These are phyloP conservation scores for Scomber scombrus DNA, from an alignment of 2,113 vertebrate genomes.

Conservation along the genomic window DNA sequence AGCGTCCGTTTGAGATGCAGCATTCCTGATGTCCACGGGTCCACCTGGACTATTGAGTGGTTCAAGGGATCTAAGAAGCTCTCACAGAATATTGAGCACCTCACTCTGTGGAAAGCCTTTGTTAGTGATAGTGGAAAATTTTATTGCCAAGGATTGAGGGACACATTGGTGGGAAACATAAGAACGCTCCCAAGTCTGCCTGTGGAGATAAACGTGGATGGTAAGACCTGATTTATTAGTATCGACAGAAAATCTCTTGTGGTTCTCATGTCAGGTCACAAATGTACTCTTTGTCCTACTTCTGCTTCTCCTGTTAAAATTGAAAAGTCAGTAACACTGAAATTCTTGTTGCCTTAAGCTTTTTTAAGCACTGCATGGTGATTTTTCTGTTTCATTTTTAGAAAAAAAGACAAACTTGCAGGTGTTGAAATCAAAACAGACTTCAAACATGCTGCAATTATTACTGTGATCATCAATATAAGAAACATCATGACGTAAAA, in stretches of 20 bases:
- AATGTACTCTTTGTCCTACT: background rate
- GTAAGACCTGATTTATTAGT: constrained; percentile 57
- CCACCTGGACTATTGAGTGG: constrained; percentile 74
- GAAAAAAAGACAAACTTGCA: background rate
- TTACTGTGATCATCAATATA: background rate
- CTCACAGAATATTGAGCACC: fast-evolving
- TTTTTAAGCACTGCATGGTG: background rate
- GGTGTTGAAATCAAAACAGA: background rate
- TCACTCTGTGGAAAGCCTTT: constrained; percentile 5
- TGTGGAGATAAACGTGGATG: constrained; percentile 72
- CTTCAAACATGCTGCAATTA: background rate
- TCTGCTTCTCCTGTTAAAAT: background rate
- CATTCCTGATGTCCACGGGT: constrained; percentile 8
- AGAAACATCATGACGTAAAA: background rate
- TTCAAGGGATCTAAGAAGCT: constrained; percentile 57
- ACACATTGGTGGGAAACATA: background rate
- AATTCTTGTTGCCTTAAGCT: background rate
- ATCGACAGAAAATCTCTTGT: background rate
- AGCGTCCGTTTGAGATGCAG: constrained; percentile 63
- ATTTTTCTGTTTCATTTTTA: background rate
- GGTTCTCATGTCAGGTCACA: background rate
- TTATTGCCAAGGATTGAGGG: constrained; percentile 69
- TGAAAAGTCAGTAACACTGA: background rate
- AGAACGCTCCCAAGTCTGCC: constrained; percentile 64
- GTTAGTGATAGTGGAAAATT: constrained; percentile 58